These are phyloP conservation scores for Atherix ibis DNA, from an alignment of 2,888 invertebrate species.

Conservation along the genomic window DNA sequence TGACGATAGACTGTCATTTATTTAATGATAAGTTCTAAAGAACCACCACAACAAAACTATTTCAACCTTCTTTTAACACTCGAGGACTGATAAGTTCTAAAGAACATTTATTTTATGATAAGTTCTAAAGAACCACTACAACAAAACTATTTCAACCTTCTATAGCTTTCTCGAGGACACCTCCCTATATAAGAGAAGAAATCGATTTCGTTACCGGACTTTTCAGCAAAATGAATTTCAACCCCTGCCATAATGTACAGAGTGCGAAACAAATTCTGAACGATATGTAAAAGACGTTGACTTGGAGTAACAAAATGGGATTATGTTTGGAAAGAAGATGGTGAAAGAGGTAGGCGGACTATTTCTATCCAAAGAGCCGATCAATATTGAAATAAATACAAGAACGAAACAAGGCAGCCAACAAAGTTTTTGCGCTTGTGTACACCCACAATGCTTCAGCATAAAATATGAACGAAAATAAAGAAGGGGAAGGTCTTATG, in stretches of 20 bases:
- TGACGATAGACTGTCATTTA: slow-evolving; percentile 8
- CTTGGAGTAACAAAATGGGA: not conserved
- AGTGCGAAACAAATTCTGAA: slow-evolving; percentile 11
- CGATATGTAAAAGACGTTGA: slow-evolving; percentile 10
- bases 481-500: slow-evolving; percentile 5
- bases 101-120: too few relatives aligned
- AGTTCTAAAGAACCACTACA: slow-evolving; percentile 6
- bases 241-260: slow-evolving; percentile 6
- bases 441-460: not conserved
- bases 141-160: slow-evolving; percentile 3
- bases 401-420: slow-evolving; percentile 7
- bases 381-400: slow-evolving; percentile 11
- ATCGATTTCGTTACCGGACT: too few relatives aligned
- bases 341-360: not conserved
- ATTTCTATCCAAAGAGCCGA: slow-evolving; percentile 6
- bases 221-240: too few relatives aligned
- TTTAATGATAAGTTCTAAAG: slow-evolving; percentile 10
- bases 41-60: slow-evolving; percentile 4
- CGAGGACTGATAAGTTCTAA: too few relatives aligned
- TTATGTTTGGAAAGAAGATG: not conserved
- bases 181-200: slow-evolving; percentile 1
- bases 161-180: not conserved
- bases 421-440: too few relatives aligned
- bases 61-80: slow-evolving; percentile 2
- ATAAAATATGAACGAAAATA: slow-evolving; percentile 5